Evolutionary conservation across 2,888 invertebrate genomes (phyloP), one percentile per base, ranked within the genome.

Genomic region (Lepidocyrtoides sp.): DNA sequence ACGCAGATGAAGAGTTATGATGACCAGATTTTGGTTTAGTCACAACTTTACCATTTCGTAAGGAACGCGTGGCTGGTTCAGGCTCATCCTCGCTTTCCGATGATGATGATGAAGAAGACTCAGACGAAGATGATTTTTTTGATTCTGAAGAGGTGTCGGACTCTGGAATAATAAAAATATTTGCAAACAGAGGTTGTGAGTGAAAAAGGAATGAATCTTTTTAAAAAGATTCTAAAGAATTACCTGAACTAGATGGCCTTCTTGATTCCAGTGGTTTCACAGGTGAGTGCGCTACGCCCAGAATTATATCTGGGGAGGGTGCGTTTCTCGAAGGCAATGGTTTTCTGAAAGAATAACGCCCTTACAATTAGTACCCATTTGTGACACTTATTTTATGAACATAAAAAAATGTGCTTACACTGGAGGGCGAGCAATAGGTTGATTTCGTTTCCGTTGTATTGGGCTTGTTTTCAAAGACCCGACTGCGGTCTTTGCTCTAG

Each of bases 231-330:
- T 20, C 3, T n/a, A n/a, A n/a, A n/a, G n/a, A 26, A 29, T 60
- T 48, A 88, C 88, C 91, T 66, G 91, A 81, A 41, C 81, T 72
- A 17, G 91, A 89, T 17, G 85, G 72, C 14, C 60, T 17, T 48
- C 51, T 41, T 1, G 84, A 36, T 23, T 89, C 85, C 14, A 60
- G 14, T 2, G 85, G 84, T 51, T 91, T 91, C 8, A 84, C 72
- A 5, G 92, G 82, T 0, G 91, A 91, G 12, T 91, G 86, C 32
- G 82, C 91, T 8, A 93, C 93, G 7, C 94, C 94, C 26, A 93
- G 91, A 82, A 94, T 94, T 10, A 94, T 94, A 82, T 94, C 94
- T 0, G 94, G 94, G 2, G 94, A 94, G n/a, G 94, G 94, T 26
- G 91, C 93, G 91, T 94, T 94, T 81, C 94, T 81, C 26, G 93